phyloP scores from a whole-genome alignment of 2,113 vertebrate species.

The Dicaeum eximium region DNA sequence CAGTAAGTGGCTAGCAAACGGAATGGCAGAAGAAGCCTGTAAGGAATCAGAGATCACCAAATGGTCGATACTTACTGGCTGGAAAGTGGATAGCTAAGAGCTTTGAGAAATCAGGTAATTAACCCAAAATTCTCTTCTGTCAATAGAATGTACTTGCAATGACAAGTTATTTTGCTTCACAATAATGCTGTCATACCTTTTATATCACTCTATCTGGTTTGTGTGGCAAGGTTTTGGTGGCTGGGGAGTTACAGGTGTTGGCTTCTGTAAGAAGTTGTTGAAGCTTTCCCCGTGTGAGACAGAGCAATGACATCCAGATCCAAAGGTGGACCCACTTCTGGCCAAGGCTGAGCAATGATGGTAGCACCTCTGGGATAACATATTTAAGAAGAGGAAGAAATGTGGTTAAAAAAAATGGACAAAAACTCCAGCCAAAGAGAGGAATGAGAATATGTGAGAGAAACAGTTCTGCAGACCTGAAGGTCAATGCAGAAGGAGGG shows the following conservation, averaged over 20 bases:
- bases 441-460: neutral
- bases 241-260: too few species aligned
- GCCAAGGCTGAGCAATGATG: neutral
- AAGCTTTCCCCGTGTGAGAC: neutral
- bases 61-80: neutral
- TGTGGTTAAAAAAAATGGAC: neutral
- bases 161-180: neutral
- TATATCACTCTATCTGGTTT: neutral
- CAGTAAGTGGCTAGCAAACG: neutral
- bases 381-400: neutral
- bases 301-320: neutral
- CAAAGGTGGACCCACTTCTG: neutral
- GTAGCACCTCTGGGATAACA: neutral
- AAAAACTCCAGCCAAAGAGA: neutral
- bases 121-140: slow-evolving; percentile 22
- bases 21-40: neutral
- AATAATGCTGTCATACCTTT: neutral
- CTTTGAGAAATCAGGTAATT: slow-evolving; percentile 33
- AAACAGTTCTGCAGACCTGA: neutral
- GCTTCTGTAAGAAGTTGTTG: neutral
- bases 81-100: neutral
- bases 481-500: neutral
- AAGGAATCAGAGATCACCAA: neutral
- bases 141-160: neutral
- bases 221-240: neutral